Base-by-base conservation (phyloP, 2,888 invertebrate genomes). In the Odontothrips loti region DNA sequence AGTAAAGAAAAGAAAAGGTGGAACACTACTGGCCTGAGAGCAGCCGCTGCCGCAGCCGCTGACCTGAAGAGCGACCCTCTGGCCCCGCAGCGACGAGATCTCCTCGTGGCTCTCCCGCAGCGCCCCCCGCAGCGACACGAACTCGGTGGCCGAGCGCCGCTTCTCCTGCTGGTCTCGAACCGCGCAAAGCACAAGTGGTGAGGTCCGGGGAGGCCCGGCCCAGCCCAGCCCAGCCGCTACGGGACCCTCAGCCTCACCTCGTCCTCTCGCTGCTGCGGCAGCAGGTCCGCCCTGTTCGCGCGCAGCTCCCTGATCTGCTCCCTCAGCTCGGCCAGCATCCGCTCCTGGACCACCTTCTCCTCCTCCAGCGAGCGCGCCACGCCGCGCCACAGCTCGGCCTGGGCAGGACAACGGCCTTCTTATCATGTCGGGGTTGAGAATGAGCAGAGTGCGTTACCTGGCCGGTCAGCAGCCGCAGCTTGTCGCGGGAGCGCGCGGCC, bases 221-320 rank as follows among this genome's bases (percentile, higher is more conserved):
- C 47, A 83, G 82, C 11, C 83, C 83, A n/a, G 83, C 82, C 34
- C 83, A 83, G 63, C 83, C 83, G n/a, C n/a, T n/a, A n/a, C n/a
- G n/a, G n/a, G n/a, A n/a, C n/a, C n/a, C n/a, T n/a, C n/a, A n/a
- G n/a, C 34, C 34, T 43, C 68, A 68, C 68, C 68, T 68, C 68
- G 1, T 68, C 68, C n/a, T 68, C 68, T 23, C 68, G 68, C 68
- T n/a, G 68, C 68, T 20, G 68, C 9, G 68, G 11, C 68, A 11
- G 11, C 68, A 11, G 23, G n/a, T 23, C 68, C 23, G 23, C 23
- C 68, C 23, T 68, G 68, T 6, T 23, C 23, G 11, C n/a, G 68
- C 68, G 68, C 9, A 68, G 68, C 68, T 68, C 23, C 23, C 68
- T 20, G 23, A 68, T 23, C 68, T 68, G 68, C 68, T 68, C 68